phyloP scores from a whole-genome alignment of 2,113 vertebrate species.

The Eublepharis macularius region DNA sequence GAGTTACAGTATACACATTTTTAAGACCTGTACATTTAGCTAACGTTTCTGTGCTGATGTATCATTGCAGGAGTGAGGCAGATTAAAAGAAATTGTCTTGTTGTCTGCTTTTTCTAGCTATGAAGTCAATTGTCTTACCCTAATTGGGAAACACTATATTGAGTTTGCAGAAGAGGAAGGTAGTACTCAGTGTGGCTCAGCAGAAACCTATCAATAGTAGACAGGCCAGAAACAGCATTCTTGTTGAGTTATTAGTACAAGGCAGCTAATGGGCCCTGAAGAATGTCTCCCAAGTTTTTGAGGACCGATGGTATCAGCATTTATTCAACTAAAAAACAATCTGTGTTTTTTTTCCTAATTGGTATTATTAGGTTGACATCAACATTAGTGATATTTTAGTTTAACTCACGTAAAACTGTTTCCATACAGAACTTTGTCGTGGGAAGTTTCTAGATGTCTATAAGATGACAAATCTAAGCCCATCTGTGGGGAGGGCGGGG shows the following conservation, averaged over 20 bases:
- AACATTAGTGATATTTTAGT: background rate
- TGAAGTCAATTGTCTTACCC: background rate
- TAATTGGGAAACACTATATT: background rate
- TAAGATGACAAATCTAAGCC: too few species aligned
- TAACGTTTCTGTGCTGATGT: background rate
- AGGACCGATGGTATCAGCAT: background rate
- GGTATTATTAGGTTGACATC: background rate
- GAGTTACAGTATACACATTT: constrained; percentile 16
- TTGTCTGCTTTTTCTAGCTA: background rate
- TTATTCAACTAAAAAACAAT: background rate
- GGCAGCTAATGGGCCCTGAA: constrained; percentile 3
- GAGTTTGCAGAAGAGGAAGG: constrained; percentile 14
- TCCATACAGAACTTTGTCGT: background rate
- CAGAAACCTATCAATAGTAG: background rate
- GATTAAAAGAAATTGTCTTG: background rate
- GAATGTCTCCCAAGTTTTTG: constrained; percentile 17
- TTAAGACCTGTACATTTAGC: constrained; percentile 29
- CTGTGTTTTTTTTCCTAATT: constrained; percentile 6
- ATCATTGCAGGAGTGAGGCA: background rate
- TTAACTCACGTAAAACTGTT: background rate
- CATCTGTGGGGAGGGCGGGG: too few species aligned
- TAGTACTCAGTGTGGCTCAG: background rate
- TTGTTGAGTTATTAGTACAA: constrained; percentile 9
- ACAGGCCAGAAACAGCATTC: constrained; percentile 15
- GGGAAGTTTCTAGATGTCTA: background rate